Percentiles rank a stretch among this genome's conserved stretches.
These are phyloP conservation scores for Percopsis omiscomaycus DNA, from an alignment of 2,797 vertebrate genomes.

Conservation along the genomic window DNA sequence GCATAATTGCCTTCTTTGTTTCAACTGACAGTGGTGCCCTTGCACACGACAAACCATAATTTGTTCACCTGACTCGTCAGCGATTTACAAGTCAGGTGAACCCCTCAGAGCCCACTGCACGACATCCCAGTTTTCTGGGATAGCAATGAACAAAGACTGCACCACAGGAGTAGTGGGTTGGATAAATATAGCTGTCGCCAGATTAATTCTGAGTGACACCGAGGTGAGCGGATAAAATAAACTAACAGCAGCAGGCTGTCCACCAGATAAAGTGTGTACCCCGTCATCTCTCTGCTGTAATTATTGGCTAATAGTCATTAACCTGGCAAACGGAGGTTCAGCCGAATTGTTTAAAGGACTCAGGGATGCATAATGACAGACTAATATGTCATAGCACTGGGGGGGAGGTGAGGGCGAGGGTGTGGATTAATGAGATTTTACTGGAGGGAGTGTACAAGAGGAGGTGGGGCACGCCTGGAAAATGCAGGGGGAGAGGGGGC, in stretches of 20 bases:
- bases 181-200: slow-evolving; percentile 69
- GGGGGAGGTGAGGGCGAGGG: slow-evolving; percentile 89
- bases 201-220: slow-evolving; percentile 76
- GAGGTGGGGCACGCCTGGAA: slow-evolving; percentile 87
- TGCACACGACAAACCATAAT: slow-evolving; percentile 87
- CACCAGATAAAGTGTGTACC: slow-evolving; percentile 93
- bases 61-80: slow-evolving; percentile 86
- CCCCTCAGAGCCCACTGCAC: slow-evolving; percentile 48
- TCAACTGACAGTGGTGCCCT: slow-evolving; percentile 84
- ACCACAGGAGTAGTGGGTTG: slow-evolving; percentile 60
- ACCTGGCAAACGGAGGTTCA: slow-evolving; percentile 99
- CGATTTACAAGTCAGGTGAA: slow-evolving; percentile 68
- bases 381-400: slow-evolving; percentile 99
- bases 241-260: slow-evolving; percentile 84
- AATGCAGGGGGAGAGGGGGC: slow-evolving; percentile 91
- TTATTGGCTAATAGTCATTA: slow-evolving; percentile 99
- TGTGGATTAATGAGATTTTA: slow-evolving; percentile 97
- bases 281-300: slow-evolving; percentile 92
- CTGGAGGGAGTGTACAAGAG: slow-evolving; percentile 86
- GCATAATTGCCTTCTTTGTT: slow-evolving; percentile 79
- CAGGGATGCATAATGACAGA: slow-evolving; percentile 99
- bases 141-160: slow-evolving; percentile 51
- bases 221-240: slow-evolving; percentile 80
- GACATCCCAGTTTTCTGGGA: slow-evolving; percentile 43
- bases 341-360: slow-evolving; percentile 98